These are phyloP conservation scores for Lepisosteus osseus DNA, from an alignment of 2,113 vertebrate genomes.

Conservation along the genomic window DNA sequence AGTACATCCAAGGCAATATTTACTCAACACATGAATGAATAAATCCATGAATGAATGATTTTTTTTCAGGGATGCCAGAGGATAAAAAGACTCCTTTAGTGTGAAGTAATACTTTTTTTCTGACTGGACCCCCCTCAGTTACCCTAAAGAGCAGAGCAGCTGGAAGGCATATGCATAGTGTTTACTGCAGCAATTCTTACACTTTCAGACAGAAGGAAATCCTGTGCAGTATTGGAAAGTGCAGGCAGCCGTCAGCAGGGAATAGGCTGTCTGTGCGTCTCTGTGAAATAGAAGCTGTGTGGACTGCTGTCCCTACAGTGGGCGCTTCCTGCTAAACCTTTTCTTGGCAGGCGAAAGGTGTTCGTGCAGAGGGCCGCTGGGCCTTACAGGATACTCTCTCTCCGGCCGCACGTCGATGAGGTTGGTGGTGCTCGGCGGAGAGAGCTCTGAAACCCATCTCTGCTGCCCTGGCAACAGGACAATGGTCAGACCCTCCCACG, in stretches of 20 bases:
- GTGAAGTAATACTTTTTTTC: constrained; percentile 60
- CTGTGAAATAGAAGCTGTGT: constrained; percentile 52
- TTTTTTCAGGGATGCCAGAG: too few species aligned
- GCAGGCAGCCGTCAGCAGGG: constrained; percentile 53
- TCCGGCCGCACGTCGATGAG: background rate
- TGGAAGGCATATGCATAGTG: constrained; percentile 68
- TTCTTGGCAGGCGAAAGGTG: constrained; percentile 2
- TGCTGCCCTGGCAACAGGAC: background rate
- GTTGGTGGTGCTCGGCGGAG: background rate
- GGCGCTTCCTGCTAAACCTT: constrained; percentile 33
- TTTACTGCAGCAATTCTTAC: constrained; percentile 61
- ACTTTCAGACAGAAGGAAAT: constrained; percentile 72
- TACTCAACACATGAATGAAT: too few species aligned
- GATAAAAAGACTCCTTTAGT: constrained; percentile 33
- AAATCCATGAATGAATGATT: too few species aligned
- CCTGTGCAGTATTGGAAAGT: constrained; percentile 61
- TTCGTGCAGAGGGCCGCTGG: background rate
- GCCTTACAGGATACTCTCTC: background rate
- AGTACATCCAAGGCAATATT: too few species aligned
- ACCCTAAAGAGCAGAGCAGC: constrained; percentile 57
- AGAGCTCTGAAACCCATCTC: background rate
- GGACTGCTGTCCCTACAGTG: constrained; percentile 46
- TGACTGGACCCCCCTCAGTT: constrained; percentile 38
- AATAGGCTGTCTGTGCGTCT: constrained; percentile 57
- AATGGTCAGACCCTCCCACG: background rate